These are phyloP conservation scores for Nanorana parkeri DNA, from an alignment of 2,113 vertebrate species.

Conservation along the genomic window DNA sequence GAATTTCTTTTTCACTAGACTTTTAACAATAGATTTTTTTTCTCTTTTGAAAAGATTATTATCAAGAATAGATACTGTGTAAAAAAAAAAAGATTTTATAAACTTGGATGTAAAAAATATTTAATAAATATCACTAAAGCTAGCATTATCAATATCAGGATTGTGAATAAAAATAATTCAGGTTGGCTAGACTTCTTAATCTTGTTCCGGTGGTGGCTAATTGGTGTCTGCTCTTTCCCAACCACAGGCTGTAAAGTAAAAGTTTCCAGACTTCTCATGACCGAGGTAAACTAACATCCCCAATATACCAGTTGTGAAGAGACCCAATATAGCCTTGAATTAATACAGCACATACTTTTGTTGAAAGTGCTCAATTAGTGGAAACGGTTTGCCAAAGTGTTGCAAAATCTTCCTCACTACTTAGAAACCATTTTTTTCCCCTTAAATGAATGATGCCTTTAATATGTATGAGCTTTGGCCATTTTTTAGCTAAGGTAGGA, in stretches of 20 bases:
- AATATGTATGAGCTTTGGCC: no score
- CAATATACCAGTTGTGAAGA: no score
- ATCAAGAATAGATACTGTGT: neutral
- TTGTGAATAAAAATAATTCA: neutral
- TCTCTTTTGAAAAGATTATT: neutral
- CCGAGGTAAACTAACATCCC: no score
- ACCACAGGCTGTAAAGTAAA: slow-evolving; percentile 1
- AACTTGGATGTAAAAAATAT: neutral
- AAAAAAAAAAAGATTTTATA: neutral
- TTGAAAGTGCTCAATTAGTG: no score
- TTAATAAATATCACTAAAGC: neutral
- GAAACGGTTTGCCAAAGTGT: no score
- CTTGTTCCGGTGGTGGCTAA: neutral
- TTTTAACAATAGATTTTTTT: slow-evolving; percentile 3
- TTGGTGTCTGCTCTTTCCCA: slow-evolving; percentile 8
- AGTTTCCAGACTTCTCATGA: neutral
- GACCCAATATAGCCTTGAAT: no score
- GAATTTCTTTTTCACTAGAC: slow-evolving; percentile 11
- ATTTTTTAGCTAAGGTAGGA: no score
- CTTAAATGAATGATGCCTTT: no score
- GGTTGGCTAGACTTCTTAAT: slow-evolving; percentile 19
- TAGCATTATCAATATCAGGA: neutral
- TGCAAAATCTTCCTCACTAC: no score
- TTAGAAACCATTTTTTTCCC: no score
- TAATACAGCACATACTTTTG: no score